phyloP scores from a whole-genome alignment of 2,113 vertebrate genomes.

The Gymnocephalus cernua region DNA sequence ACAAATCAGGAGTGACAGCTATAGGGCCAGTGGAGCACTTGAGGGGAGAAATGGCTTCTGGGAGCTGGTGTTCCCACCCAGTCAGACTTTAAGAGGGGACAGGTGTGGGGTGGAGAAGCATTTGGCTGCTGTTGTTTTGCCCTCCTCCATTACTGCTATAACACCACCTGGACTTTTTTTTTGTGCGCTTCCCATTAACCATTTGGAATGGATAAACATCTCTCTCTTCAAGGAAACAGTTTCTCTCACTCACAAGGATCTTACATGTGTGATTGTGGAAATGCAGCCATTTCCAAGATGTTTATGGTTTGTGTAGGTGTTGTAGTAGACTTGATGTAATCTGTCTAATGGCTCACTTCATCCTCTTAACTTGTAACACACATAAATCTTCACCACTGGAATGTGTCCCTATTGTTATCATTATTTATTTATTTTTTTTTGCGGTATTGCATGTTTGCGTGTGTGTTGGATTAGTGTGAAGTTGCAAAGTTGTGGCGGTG shows the following conservation, averaged over 20 bases:
- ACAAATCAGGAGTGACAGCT: slow-evolving; percentile 88
- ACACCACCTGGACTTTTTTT: slow-evolving; percentile 3
- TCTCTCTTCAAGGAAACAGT: background rate
- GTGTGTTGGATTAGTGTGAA: slow-evolving; percentile 67
- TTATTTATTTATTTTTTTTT: slow-evolving; percentile 17
- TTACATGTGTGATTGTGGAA: background rate
- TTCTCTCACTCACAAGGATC: background rate
- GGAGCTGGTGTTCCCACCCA: slow-evolving; percentile 61
- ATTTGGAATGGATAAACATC: slow-evolving; percentile 44
- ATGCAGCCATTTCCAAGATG: background rate
- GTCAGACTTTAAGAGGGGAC: slow-evolving; percentile 51
- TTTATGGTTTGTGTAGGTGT: slow-evolving; percentile 49
- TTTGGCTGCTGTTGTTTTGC: slow-evolving; percentile 59
- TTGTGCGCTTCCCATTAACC: background rate
- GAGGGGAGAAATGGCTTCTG: slow-evolving; percentile 70
- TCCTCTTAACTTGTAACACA: slow-evolving; percentile 74
- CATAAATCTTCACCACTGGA: slow-evolving; percentile 63
- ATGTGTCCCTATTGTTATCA: slow-evolving; percentile 57
- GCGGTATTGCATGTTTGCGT: slow-evolving; percentile 40
- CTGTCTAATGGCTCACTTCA: slow-evolving; percentile 70
- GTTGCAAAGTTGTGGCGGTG: slow-evolving; percentile 66
- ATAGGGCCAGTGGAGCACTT: slow-evolving; percentile 78
- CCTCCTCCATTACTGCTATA: slow-evolving; percentile 34
- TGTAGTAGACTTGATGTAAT: slow-evolving; percentile 68
- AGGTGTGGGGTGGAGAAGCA: slow-evolving; percentile 67